Evolutionary conservation across 2,888 invertebrate genomes (phyloP), one percentile per base, ranked within the genome.

Genomic region (Epinotia ramella): DNA sequence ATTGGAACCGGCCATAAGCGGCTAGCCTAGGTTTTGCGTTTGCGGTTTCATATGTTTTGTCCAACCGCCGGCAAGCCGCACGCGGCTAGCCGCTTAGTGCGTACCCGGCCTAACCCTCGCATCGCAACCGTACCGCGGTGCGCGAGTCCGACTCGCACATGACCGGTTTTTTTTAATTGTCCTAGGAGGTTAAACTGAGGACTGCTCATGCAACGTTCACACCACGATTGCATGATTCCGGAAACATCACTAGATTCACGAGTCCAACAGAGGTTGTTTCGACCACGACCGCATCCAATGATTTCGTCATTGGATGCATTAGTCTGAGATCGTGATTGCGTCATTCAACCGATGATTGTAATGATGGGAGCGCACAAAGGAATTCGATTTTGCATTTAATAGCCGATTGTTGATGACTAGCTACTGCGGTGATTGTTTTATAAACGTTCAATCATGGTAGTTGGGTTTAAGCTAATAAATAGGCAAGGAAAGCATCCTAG

Each of bases 351-450:
- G 67, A 68, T 66, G 53, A 73, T 60, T 44, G 28, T 78, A 70
- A 78, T 71, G 76, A 76, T 78, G 76, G 62, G 72, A 62, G 73
- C 62, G 74, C 53, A 70, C 73, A 73, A 77, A 76, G 77, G 77
- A 73, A 77, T 67, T 33, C 64, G 73, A 77, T 77, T 77, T 69
- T 70, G 65, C 75, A 71, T 75, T 71, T 71, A 71, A 71, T 75
- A 16, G 68, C 11, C 44, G 28, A 69, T 69, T 60, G 69, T 60
- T 46, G 60, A 44, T 49, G 77, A 71, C 63, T 67, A 77, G 73
- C 70, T 76, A 49, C 70, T 66, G 66, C 66, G 63, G 70, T 73
- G 66, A 73, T 77, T 73, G 70, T 69, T 28, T 68, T 69, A 28
- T 46, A 69, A 69, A 60, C 46, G 63, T 9, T 18, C 53, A 33